Evolutionary conservation across 2,888 invertebrate species (phyloP).

Genomic region (Ophonus ardosiacus): DNA sequence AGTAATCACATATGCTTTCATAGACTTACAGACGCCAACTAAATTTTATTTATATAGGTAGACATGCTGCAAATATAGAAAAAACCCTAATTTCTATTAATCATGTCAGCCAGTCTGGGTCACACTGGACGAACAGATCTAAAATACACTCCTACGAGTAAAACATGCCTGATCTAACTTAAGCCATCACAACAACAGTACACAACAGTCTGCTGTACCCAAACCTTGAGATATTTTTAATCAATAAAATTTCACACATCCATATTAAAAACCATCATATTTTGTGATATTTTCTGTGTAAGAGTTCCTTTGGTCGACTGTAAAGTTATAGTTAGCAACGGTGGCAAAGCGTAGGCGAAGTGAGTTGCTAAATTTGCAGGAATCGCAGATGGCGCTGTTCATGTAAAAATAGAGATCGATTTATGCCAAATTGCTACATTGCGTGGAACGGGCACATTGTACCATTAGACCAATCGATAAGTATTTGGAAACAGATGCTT

Average conservation of each 20-base stretch:
- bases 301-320: background rate
- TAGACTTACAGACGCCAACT: no score
- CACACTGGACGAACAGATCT: no score
- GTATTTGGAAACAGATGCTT: slow-evolving; percentile 3
- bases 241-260: background rate
- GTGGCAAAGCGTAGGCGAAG: slow-evolving; percentile 31
- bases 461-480: slow-evolving; percentile 36
- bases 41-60: no score
- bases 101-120: no score
- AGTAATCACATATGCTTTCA: no score
- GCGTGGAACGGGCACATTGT: slow-evolving; percentile 24
- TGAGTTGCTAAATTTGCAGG: slow-evolving; percentile 36
- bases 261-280: background rate
- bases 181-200: no score
- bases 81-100: no score
- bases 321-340: slow-evolving; percentile 21
- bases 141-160: no score
- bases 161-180: no score
- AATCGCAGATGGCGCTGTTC: slow-evolving; percentile 43
- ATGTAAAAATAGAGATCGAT: slow-evolving; percentile 48
- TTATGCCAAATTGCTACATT: slow-evolving; percentile 42
- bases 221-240: slow-evolving; percentile 31
- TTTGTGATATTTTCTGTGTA: background rate
- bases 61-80: no score
- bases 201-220: background rate